Percentiles rank a stretch among this genome's conserved stretches.
Evolutionary conservation across 2,888 invertebrate genomes (phyloP).

Genomic region (Pterobdella sp.): DNA sequence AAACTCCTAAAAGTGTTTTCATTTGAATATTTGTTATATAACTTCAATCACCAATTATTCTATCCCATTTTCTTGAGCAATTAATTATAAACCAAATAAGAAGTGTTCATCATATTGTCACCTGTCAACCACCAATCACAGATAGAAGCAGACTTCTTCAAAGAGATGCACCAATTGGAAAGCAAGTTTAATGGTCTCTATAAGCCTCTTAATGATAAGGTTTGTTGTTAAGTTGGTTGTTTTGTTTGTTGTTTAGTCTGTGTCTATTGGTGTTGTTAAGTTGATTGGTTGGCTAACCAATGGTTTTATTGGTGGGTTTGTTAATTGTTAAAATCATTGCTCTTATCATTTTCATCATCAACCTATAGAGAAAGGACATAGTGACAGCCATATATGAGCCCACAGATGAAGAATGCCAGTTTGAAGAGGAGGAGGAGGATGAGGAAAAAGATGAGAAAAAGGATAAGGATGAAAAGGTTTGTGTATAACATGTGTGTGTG

Average conservation of each 20-base stretch:
- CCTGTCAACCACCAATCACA: neutral
- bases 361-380: slow-evolving; percentile 25
- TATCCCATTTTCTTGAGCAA: no score
- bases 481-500: slow-evolving; percentile 21
- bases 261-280: neutral
- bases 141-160: slow-evolving; percentile 29
- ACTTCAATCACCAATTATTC: no score
- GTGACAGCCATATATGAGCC: slow-evolving; percentile 29
- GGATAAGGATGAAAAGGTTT: slow-evolving; percentile 22
- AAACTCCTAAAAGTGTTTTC: no score
- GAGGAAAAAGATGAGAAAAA: slow-evolving; percentile 28
- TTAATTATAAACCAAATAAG: no score
- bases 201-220: slow-evolving; percentile 29
- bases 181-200: slow-evolving; percentile 25
- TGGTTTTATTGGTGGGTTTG: neutral
- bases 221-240: neutral
- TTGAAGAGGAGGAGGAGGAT: slow-evolving; percentile 29
- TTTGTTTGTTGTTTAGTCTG: neutral
- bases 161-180: slow-evolving; percentile 31
- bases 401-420: slow-evolving; percentile 32
- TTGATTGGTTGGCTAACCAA: neutral
- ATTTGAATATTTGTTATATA: no score
- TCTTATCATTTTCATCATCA: neutral
- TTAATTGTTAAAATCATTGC: neutral
- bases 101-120: no score